Base-by-base conservation (phyloP, 2,797 vertebrate genomes). In the Sebastes kiyomatsui region DNA sequence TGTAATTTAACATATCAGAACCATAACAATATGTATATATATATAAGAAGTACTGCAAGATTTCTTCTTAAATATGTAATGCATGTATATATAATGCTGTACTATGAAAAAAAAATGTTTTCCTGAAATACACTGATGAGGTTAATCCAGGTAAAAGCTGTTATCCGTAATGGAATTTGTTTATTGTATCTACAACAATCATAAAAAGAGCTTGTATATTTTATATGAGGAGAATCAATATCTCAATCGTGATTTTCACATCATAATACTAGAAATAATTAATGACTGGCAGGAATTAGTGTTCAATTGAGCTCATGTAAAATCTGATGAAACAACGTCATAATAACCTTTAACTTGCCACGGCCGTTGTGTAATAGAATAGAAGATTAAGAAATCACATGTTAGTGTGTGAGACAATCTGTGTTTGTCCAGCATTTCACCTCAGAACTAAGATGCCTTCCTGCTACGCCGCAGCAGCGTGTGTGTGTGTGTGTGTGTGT, bases 361-460 rank as follows among this genome's bases (percentile, higher is more conserved):
- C 28, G 13, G 28, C 7, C n/a, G 49, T 33, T 73, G 14, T 52
- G 35, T 54, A 32, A 74, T 25, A 49, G 4, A 52, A 49, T 16
- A 49, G 18, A 4, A 66, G 35, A 46, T 73, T 46, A 72, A 55
- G 27, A 58, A 59, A 61, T 78, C 28, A 38, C 6, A 32, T 71
- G 46, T 25, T 77, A 30, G 65, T 46, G 14, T 73, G 56, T 54
- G 35, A 81, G 59, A 80, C 59, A 67, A 56, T 58, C 52, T 55
- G 56, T 46, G 27, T 60, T 22, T 68, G 42, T 59, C 18, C 7
- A n/a, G 42, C 4, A 6, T 64, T 83, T 82, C 56, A 42, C 67
- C 66, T 81, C 68, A 71, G 33, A 77, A 65, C 23, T 42, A 2
- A 69, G 56, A 60, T 20, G 66, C 52, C 61, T 72, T 61, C 72